Base-by-base conservation (phyloP, 2,113 vertebrate species). In the Boulengerochromis microlepis region DNA sequence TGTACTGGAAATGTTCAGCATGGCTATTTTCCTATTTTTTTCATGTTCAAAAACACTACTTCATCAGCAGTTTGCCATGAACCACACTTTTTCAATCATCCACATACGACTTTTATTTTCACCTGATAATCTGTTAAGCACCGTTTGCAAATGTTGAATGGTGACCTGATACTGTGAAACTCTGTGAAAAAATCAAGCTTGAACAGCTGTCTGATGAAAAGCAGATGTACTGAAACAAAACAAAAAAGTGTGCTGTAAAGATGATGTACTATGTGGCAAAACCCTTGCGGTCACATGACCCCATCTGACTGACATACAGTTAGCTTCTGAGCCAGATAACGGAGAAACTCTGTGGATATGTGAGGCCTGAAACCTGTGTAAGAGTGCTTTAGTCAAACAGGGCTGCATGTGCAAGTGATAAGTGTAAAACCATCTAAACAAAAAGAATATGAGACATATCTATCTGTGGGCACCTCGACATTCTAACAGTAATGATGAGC, bases 401-500 rank as follows among this genome's bases (percentile, higher is more conserved):
- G 42, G 74, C 83, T 92, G 52, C 90, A 56, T 89, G 86, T 85
- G 83, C 61, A 47, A 90, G 81, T 92, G 93, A 95, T 96, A 94
- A 81, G 47, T 85, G 81, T 81, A 88, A 93, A 93, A 84, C 45
- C 80, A 85, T 92, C 90, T 83, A 92, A 92, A 93, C 94, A 91
- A 90, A 94, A 91, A 78, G 59, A 76, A 81, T 18, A 80, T 64
- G 85, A 93, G 88, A 81, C 90, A 92, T 91, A 90, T 93, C 69
- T 91, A 56, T 91, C 81, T 88, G 83, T 53, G 56, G 85, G 56
- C 82, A 92, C 86, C 47, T 88, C 56, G 31, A 71, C 85, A 89
- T 90, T 92, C 86, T 85, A 89, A 86, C 81, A 74, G 5, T 84
- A 84, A 92, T 87, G 92, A 95, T 94, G 90, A 95, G 90, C 16